Percentiles rank a stretch among this genome's conserved stretches.
These are phyloP conservation scores for Hippocampus guttulatus DNA, from an alignment of 2,113 vertebrate species.

Conservation along the genomic window DNA sequence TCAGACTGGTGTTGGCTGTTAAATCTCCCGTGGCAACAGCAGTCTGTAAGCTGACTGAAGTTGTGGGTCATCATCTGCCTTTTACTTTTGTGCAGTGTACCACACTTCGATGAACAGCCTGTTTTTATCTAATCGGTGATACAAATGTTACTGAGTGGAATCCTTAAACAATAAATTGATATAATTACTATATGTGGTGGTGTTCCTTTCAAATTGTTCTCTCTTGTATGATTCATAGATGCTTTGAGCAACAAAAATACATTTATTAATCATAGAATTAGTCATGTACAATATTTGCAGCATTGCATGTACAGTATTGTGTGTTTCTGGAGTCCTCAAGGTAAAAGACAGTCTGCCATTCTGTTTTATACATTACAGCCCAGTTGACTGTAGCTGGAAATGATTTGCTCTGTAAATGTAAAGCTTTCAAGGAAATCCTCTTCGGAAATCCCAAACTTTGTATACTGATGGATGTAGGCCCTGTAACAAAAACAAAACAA, in stretches of 20 bases:
- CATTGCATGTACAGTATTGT: neutral
- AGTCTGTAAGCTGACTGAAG: slow-evolving; percentile 99
- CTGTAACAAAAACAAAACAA: slow-evolving; percentile 56
- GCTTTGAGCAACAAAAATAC: neutral
- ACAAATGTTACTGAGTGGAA: slow-evolving; percentile 7
- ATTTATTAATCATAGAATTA: neutral
- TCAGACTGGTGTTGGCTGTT: slow-evolving; percentile 99
- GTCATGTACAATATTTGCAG: neutral
- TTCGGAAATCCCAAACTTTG: slow-evolving; percentile 86
- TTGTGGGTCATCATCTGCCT: slow-evolving; percentile 71
- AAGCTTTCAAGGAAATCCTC: slow-evolving; percentile 94
- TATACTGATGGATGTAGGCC: slow-evolving; percentile 92
- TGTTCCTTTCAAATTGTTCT: neutral
- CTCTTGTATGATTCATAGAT: neutral
- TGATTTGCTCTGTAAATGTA: slow-evolving; percentile 86
- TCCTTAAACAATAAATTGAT: slow-evolving; percentile 43
- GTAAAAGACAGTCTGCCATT: neutral
- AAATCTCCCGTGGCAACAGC: slow-evolving; percentile 84
- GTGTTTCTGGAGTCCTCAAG: neutral
- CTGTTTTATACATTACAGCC: slow-evolving; percentile 27
- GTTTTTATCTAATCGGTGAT: neutral
- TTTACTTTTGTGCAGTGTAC: neutral
- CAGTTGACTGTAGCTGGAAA: slow-evolving; percentile 84
- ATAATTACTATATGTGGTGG: slow-evolving; percentile 6
- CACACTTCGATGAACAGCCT: neutral